Conservation (phyloP, 2,113 vertebrate genomes). For the Onychostruthus taczanowskii region DNA sequence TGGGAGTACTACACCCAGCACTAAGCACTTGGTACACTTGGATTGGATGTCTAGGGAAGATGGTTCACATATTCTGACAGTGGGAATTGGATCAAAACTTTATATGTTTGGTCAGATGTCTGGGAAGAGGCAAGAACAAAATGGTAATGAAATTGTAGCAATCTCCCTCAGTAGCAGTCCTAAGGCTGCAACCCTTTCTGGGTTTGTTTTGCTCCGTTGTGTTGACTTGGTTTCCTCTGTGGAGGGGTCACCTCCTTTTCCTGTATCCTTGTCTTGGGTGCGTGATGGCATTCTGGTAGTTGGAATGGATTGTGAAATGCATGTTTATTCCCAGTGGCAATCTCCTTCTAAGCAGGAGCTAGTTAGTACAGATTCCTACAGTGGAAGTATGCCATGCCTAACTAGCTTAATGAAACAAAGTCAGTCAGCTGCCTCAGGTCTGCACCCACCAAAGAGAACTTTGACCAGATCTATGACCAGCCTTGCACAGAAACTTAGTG, state of each 20-base stretch:
- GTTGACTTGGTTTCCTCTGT: constrained; percentile 93
- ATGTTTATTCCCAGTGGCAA: constrained; percentile 98
- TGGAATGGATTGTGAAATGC: constrained; percentile 99
- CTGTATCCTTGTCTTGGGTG: constrained; percentile 96
- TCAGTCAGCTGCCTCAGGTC: constrained; percentile 74
- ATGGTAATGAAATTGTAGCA: constrained; percentile 74
- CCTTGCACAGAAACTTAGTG: constrained; percentile 94
- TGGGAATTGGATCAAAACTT: constrained; percentile 92
- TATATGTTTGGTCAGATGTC: constrained; percentile 90
- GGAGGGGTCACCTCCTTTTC: constrained; percentile 89
- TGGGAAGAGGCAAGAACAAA: constrained; percentile 87
- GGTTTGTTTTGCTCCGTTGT: constrained; percentile 85
- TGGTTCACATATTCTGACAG: constrained; percentile 93
- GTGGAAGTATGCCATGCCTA: constrained; percentile 83
- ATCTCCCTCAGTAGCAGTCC: constrained; percentile 66
- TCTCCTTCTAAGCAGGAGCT: constrained; percentile 77
- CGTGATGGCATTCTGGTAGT: constrained; percentile 96
- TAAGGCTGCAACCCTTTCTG: constrained; percentile 73
- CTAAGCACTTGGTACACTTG: constrained; percentile 86
- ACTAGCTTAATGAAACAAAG: constrained; percentile 81
- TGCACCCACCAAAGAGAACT: constrained; percentile 79
- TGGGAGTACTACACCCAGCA: constrained; percentile 51
- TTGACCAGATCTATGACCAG: constrained; percentile 93
- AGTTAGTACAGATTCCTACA: constrained; percentile 64
- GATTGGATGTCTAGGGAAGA: constrained; percentile 99